These are phyloP conservation scores for Simalia tracyae DNA, from an alignment of 2,797 vertebrate species.

Conservation along the genomic window DNA sequence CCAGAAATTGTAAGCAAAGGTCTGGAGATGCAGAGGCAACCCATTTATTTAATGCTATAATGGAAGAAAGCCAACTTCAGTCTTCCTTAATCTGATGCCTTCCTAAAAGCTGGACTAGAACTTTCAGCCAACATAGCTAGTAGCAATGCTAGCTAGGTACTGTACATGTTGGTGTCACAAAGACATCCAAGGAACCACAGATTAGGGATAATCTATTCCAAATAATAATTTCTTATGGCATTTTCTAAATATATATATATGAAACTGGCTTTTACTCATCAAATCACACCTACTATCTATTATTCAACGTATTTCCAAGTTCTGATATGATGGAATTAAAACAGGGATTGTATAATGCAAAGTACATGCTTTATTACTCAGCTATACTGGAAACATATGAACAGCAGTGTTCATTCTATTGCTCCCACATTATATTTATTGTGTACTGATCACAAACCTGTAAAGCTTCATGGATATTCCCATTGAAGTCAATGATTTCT, in stretches of 20 bases:
- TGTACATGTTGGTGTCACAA: neutral
- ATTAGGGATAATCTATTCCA: neutral
- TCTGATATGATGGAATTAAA: neutral
- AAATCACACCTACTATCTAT: neutral
- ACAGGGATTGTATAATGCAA: neutral
- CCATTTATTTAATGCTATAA: slow-evolving; percentile 49
- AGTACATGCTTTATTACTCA: neutral
- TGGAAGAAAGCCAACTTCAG: slow-evolving; percentile 17
- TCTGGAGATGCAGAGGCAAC: slow-evolving; percentile 36
- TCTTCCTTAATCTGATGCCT: neutral
- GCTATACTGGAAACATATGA: neutral
- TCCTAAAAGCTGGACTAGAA: neutral
- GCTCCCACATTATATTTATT: neutral
- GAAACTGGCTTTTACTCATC: neutral
- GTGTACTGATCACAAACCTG: slow-evolving; percentile 80
- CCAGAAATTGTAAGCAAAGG: slow-evolving; percentile 49
- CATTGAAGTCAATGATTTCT: slow-evolving; percentile 98
- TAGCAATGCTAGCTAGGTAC: neutral
- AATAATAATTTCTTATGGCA: neutral
- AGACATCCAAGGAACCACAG: neutral
- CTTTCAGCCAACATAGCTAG: neutral
- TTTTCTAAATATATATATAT: neutral
- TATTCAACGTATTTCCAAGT: neutral
- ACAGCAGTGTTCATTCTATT: neutral
- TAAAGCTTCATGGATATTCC: slow-evolving; percentile 96